phyloP scores from a whole-genome alignment of 1,140 invertebrate genomes.

The Riptortus pedestris region DNA sequence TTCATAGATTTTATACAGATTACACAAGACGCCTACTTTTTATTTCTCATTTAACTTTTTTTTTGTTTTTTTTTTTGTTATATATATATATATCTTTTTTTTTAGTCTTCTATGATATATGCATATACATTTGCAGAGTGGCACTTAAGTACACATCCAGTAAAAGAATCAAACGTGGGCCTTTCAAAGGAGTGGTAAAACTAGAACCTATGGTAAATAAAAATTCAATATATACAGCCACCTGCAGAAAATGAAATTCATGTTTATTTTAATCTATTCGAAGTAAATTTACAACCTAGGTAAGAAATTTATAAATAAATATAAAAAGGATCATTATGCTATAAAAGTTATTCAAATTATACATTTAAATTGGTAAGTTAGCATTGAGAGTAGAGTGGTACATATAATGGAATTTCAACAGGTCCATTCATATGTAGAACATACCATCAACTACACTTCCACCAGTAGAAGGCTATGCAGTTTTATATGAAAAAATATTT shows the following conservation, averaged over 20 bases:
- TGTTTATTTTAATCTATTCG: neutral
- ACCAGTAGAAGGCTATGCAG: constrained; percentile 16
- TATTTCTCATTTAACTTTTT: neutral
- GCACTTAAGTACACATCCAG: constrained; percentile 13
- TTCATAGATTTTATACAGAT: constrained; percentile 28
- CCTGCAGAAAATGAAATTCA: constrained; percentile 11
- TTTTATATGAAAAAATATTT: constrained; percentile 26
- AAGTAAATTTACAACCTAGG: constrained; percentile 9
- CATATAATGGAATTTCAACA: neutral
- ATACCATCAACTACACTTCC: constrained; percentile 12
- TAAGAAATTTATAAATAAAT: constrained; percentile 23
- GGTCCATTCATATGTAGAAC: neutral
- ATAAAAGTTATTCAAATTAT: constrained; percentile 21
- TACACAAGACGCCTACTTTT: constrained; percentile 30
- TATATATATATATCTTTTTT: no score
- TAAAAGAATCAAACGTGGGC: neutral
- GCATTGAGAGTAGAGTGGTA: constrained; percentile 12
- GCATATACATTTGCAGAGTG: constrained; percentile 26
- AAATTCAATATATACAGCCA: constrained; percentile 3
- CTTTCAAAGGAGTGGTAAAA: neutral
- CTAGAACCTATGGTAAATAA: neutral
- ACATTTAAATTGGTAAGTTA: constrained; percentile 24
- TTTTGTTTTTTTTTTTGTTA: neutral
- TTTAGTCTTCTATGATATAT: constrained; percentile 31
- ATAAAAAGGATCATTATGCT: constrained; percentile 19